phyloP scores from a whole-genome alignment of 2,797 vertebrate species.

The Hafferia zeledoni region DNA sequence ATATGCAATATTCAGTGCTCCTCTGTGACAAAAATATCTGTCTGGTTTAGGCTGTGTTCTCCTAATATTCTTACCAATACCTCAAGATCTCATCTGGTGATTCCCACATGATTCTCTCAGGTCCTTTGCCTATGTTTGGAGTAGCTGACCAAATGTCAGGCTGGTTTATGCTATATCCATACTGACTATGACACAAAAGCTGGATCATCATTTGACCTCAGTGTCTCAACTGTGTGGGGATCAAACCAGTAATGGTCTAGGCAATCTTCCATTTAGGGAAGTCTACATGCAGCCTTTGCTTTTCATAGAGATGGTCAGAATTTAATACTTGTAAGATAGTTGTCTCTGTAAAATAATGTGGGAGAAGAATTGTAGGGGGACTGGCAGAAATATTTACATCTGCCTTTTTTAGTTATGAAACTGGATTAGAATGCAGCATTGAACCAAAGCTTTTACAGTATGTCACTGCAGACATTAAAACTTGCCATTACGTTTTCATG shows the following conservation, averaged over 20 bases:
- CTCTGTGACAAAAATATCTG: neutral
- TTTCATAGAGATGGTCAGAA: neutral
- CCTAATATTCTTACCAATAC: neutral
- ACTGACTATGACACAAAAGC: neutral
- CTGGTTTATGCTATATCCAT: neutral
- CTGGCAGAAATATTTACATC: neutral
- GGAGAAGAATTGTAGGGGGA: neutral
- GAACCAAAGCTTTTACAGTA: neutral
- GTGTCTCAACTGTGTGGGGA: fast-evolving
- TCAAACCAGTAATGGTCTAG: neutral
- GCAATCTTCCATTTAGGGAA: neutral
- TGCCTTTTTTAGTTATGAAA: neutral
- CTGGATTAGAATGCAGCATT: neutral
- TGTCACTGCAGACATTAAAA: neutral
- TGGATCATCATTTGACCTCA: neutral
- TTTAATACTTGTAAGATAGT: neutral
- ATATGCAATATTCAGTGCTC: neutral
- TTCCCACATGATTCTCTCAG: neutral
- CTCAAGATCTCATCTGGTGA: neutral
- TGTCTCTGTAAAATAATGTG: neutral
- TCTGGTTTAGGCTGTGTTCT: neutral
- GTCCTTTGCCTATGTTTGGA: neutral
- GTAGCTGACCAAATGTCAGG: neutral
- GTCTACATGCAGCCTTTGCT: neutral
- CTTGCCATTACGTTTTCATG: neutral